Base-by-base conservation (phyloP, 2,888 invertebrate species). In the Heterodera filipjevi region DNA sequence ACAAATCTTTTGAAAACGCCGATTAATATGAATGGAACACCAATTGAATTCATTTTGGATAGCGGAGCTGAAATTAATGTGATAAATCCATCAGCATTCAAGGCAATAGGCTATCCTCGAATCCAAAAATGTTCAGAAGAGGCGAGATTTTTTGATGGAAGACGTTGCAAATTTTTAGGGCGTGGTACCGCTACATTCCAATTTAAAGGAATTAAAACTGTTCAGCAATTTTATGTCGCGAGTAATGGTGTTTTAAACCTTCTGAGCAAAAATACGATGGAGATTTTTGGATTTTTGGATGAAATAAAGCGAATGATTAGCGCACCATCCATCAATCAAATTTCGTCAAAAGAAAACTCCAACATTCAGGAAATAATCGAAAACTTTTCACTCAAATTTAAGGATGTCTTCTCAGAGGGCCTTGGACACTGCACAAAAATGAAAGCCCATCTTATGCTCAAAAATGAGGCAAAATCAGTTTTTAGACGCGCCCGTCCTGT, bases 401-500 rank as follows among this genome's bases (percentile, higher is more conserved):
- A 19, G 53, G 3, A 73, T 32, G 73, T 73, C 33, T 73, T 73
- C 53, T 71, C 33, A n/a, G 53, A 35, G 19, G 73, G 73, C 1
- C 27, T 73, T 39, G 73, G 73, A 19, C n/a, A 16, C 6, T 73
- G 73, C 44, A 73, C 39, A 19, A n/a, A n/a, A n/a, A n/a, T n/a
- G n/a, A n/a, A n/a, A n/a, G n/a, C n/a, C n/a, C n/a, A n/a, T n/a
- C n/a, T 73, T 19, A 5, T 27, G 1, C 44, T 73, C 5, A 73
- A 73, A 73, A 5, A n/a, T 22, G 73, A 64, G 12, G 30, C 33
- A 12, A 35, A 73, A 44, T 33, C 73, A 22, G 46, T 44, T 14
- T 73, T 44, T 19, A n/a, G 53, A 30, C 33, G 46, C 33, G 73
- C 73, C 33, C 39, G 73, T 10, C 73, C 73, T 10, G 73, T 73